Evolutionary conservation across 2,888 invertebrate genomes (phyloP).

Genomic region (Catocala sponsa): DNA sequence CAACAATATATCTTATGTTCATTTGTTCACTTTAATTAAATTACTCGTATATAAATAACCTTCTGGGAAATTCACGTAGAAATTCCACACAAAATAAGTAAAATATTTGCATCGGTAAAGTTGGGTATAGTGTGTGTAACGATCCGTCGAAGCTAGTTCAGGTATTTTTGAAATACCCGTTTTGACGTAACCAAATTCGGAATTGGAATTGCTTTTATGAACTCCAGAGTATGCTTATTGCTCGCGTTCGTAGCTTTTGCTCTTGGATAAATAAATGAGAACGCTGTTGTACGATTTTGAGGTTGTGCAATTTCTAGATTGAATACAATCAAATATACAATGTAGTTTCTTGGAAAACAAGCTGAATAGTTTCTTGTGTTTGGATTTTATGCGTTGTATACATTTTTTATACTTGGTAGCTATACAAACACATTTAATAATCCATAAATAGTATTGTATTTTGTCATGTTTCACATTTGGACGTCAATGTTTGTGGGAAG

Average conservation of each 20-base stretch:
- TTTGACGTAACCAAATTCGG: neutral
- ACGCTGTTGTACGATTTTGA: too few species aligned
- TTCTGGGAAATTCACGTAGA: constrained; percentile 13
- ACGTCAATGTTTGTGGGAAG: too few species aligned
- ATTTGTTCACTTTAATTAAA: constrained; percentile 44
- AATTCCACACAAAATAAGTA: constrained; percentile 23
- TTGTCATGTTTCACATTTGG: too few species aligned
- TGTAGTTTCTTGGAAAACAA: too few species aligned
- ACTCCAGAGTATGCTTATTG: neutral
- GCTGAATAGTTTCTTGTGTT: too few species aligned
- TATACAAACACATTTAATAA: too few species aligned
- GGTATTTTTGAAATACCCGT: constrained; percentile 5
- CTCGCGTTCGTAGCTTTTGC: neutral
- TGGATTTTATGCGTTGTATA: too few species aligned
- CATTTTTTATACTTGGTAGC: too few species aligned
- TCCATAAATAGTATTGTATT: too few species aligned
- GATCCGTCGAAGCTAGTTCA: neutral
- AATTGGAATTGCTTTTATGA: neutral
- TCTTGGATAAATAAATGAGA: too few species aligned
- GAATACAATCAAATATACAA: too few species aligned
- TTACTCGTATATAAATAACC: constrained; percentile 43
- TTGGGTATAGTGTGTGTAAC: constrained; percentile 1
- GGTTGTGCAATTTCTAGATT: too few species aligned
- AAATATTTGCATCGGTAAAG: constrained; percentile 35
- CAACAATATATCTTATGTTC: constrained; percentile 14